Conservation (phyloP, 2,113 vertebrate genomes). For the Rhynchomys soricoides region DNA sequence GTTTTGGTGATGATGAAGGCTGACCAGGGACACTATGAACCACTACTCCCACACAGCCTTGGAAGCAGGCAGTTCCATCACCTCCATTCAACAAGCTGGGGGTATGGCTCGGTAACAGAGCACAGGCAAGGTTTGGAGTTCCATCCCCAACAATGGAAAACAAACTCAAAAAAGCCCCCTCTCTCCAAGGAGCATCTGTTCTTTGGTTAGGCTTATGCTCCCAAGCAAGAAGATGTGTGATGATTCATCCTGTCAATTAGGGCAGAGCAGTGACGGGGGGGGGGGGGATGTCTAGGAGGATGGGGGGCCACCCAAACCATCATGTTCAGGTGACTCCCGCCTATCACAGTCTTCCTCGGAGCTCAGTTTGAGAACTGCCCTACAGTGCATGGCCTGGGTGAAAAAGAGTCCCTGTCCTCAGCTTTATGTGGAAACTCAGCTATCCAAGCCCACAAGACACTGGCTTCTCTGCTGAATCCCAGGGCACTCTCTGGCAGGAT, state of each 20-base stretch:
- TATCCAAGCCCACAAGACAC: background rate
- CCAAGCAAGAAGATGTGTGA: background rate
- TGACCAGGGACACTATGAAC: background rate
- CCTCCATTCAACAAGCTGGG: background rate
- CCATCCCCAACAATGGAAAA: background rate
- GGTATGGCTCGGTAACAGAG: background rate
- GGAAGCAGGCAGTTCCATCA: background rate
- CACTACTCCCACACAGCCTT: background rate
- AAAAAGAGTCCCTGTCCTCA: background rate
- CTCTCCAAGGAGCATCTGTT: background rate
- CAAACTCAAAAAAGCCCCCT: background rate
- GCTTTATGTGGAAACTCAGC: background rate
- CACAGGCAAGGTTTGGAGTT: background rate
- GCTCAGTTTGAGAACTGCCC: background rate
- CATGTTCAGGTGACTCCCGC: background rate
- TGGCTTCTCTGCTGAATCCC: background rate
- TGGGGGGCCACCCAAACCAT: background rate
- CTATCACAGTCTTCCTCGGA: background rate
- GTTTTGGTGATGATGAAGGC: accelerated
- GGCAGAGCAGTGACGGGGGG: background rate
- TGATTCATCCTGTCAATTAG: background rate
- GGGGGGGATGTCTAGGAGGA: background rate
- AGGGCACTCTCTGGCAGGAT: background rate
- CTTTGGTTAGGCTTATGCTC: constrained; percentile 9
- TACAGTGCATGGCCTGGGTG: accelerated